Percentiles rank a stretch among this genome's conserved stretches.
phyloP scores from a whole-genome alignment of 2,113 vertebrate species.

The Acrocephalus kingi region DNA sequence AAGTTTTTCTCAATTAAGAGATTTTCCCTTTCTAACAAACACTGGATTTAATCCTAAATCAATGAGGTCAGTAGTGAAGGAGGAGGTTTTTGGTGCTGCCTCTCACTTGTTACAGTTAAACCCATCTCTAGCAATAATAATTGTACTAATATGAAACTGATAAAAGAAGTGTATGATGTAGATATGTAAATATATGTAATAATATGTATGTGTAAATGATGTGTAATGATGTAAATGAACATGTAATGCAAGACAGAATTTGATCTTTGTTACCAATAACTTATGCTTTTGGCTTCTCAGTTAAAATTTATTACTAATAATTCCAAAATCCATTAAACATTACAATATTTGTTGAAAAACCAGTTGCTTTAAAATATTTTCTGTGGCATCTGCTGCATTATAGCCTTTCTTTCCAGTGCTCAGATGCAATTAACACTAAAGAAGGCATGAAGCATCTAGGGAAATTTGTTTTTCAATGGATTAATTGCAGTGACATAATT shows the following conservation, averaged over 20 bases:
- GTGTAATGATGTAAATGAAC: not conserved
- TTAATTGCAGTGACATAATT: not conserved
- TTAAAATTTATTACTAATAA: not conserved
- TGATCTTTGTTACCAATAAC: not conserved
- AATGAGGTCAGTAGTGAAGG: not conserved
- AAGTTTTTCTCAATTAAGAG: not conserved
- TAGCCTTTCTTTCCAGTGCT: not conserved
- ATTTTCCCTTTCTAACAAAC: not conserved
- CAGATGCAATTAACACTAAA: not conserved
- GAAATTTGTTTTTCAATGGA: not conserved
- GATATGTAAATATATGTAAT: not conserved
- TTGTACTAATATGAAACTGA: not conserved
- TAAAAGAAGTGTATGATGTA: not conserved
- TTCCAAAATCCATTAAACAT: not conserved
- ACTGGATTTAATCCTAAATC: not conserved
- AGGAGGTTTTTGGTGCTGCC: not conserved
- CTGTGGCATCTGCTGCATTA: not conserved
- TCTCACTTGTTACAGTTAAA: not conserved
- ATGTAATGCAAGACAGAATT: not conserved
- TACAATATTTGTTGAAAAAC: not conserved
- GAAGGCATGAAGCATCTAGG: not conserved
- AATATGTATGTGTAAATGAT: not conserved
- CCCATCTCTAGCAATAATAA: not conserved
- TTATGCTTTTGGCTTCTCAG: not conserved
- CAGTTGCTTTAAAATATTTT: not conserved